Evolutionary conservation across 2,888 invertebrate species (phyloP).

Genomic region (Drosophila lutescens): DNA sequence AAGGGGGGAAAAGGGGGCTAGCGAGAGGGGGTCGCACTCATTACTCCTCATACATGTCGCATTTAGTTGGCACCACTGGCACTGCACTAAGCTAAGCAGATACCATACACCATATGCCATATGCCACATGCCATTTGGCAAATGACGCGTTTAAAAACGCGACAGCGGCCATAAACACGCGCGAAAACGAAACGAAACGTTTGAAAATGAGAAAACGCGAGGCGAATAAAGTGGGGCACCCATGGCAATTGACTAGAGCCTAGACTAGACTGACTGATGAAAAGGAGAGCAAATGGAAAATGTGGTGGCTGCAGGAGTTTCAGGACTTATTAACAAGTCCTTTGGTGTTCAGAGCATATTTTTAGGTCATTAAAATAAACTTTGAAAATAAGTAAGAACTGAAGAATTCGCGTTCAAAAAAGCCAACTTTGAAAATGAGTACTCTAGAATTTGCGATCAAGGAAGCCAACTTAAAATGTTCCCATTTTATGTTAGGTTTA

Average conservation of each 20-base stretch:
- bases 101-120: constrained; percentile 2
- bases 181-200: constrained; percentile 18
- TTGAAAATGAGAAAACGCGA: constrained; percentile 25
- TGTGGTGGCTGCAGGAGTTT: too few relatives aligned
- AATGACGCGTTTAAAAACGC: constrained; percentile 10
- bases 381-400: too few relatives aligned
- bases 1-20: not conserved
- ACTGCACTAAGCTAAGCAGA: constrained; percentile 26
- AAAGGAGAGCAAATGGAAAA: not conserved
- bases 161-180: constrained; percentile 5
- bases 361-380: too few relatives aligned
- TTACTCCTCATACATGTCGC: constrained; percentile 30
- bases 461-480: too few relatives aligned
- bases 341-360: too few relatives aligned
- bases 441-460: too few relatives aligned
- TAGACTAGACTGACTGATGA: not conserved
- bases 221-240: not conserved
- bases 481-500: too few relatives aligned
- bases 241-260: not conserved
- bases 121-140: constrained; percentile 22
- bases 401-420: too few relatives aligned
- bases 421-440: too few relatives aligned
- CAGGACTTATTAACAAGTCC: too few relatives aligned
- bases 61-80: constrained; percentile 22
- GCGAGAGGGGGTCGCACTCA: constrained; percentile 17